Conservation (phyloP, 1,140 invertebrate species). For the Ditylenchus dipsaci region DNA sequence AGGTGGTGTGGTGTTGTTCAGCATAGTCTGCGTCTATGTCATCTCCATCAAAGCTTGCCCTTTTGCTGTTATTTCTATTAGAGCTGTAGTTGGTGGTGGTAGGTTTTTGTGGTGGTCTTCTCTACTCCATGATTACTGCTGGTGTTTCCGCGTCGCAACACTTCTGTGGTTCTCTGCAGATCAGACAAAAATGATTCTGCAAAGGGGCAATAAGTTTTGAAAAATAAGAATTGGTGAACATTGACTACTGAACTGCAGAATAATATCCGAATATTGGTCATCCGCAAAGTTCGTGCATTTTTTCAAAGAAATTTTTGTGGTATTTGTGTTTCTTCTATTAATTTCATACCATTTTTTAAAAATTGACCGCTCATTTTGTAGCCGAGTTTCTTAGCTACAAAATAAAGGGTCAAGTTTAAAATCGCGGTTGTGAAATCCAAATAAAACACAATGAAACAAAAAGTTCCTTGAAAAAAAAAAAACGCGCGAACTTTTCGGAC, state of each 20-base stretch:
- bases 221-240: no score
- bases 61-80: background rate
- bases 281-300: no score
- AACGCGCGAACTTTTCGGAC: no score
- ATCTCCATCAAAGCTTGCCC: background rate
- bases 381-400: no score
- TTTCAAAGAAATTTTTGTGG: background rate
- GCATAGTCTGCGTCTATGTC: background rate
- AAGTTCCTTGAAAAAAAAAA: no score
- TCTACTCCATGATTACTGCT: conserved; percentile 9
- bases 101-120: conserved; percentile 5
- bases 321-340: background rate
- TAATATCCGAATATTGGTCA: conserved; percentile 2
- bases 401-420: no score
- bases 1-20: background rate
- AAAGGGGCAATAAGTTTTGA: no score
- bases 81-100: conserved; percentile 1
- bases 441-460: no score
- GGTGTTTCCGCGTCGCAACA: conserved; percentile 24
- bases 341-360: background rate
- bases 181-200: conserved; percentile 40
- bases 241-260: no score
- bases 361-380: no score
- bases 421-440: no score
- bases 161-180: conserved; percentile 43